These are phyloP conservation scores for Xiphophorus hellerii DNA, from an alignment of 2,113 vertebrate species.

Conservation along the genomic window DNA sequence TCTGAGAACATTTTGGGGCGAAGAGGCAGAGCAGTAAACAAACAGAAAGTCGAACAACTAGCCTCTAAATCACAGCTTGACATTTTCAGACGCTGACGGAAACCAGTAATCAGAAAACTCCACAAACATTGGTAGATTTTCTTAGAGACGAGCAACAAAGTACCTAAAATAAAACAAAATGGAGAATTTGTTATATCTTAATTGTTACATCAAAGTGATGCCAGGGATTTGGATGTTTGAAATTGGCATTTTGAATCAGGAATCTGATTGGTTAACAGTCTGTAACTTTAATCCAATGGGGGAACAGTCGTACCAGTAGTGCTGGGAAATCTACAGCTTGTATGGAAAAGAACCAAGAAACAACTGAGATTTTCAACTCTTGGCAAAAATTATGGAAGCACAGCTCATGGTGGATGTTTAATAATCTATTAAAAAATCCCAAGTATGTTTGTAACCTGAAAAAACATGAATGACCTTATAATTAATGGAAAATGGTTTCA, in stretches of 20 bases:
- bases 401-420: neutral
- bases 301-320: constrained; percentile 46
- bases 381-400: neutral
- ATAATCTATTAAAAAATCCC: neutral
- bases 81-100: constrained; percentile 67
- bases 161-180: neutral
- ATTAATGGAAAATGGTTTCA: too few relatives aligned
- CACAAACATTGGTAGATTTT: neutral
- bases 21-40: neutral
- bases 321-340: constrained; percentile 25
- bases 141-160: too few relatives aligned
- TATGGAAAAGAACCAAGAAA: neutral
- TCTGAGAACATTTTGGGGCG: constrained; percentile 41
- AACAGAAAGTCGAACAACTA: constrained; percentile 28
- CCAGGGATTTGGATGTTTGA: neutral
- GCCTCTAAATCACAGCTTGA: constrained; percentile 73
- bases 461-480: too few relatives aligned
- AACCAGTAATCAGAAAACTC: constrained; percentile 30
- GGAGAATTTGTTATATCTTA: neutral
- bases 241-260: neutral
- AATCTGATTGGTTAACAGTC: constrained; percentile 49
- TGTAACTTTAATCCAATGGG: constrained; percentile 24
- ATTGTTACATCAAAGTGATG: too few relatives aligned
- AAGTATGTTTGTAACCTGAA: too few relatives aligned
- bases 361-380: neutral